These are phyloP conservation scores for Scolopax rusticola DNA, from an alignment of 2,797 vertebrate genomes.

Conservation along the genomic window DNA sequence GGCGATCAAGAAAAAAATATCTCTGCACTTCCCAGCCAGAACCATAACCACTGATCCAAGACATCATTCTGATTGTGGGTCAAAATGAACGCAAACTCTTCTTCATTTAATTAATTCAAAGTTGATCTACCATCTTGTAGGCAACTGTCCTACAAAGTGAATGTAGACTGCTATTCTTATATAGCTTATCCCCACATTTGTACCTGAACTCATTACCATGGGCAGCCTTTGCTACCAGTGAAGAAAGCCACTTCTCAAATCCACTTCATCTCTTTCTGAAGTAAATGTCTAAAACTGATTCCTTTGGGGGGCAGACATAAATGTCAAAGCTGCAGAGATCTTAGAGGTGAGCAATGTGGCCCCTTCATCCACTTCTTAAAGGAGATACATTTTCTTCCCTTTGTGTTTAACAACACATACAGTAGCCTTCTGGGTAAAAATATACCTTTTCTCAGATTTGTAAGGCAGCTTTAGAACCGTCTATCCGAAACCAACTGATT, in stretches of 20 bases:
- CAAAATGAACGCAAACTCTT: neutral
- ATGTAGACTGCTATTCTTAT: neutral
- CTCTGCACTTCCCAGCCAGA: neutral
- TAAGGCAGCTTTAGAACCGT: neutral
- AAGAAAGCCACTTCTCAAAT: neutral
- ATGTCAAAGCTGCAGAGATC: neutral
- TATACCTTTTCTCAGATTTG: neutral
- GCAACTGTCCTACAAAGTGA: fast-evolving
- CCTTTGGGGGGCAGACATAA: neutral
- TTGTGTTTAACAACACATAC: neutral
- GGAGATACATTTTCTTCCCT: neutral
- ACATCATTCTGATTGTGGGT: neutral
- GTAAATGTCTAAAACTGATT: neutral
- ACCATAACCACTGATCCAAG: neutral
- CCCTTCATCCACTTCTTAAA: neutral
- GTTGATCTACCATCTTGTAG: neutral
- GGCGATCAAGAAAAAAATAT: neutral
- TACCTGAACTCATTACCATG: neutral
- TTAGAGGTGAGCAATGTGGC: neutral
- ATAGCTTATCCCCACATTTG: neutral
- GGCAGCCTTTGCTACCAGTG: neutral
- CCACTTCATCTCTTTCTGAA: neutral
- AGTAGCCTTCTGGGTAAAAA: neutral
- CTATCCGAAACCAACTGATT: neutral
- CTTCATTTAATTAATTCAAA: neutral